Percentiles rank a stretch among this genome's conserved stretches.
Conservation (phyloP, 2,888 invertebrate species). For the Harpalus rubripes region DNA sequence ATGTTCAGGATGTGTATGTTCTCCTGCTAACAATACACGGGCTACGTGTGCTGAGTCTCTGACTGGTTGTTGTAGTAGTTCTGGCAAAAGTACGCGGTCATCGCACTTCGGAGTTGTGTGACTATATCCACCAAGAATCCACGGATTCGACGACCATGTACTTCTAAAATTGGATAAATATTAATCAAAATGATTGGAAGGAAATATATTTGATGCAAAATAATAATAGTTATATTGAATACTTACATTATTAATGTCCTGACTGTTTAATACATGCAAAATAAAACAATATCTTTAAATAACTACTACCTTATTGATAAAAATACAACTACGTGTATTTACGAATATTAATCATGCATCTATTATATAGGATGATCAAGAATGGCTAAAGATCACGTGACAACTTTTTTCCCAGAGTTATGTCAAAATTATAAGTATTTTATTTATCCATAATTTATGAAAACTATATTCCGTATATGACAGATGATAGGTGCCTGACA, state of each 20-base stretch:
- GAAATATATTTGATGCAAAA: constrained; percentile 10
- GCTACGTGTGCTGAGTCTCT: constrained; percentile 75
- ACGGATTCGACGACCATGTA: constrained; percentile 80
- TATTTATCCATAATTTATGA: too few species aligned
- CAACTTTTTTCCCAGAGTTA: too few species aligned
- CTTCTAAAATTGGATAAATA: constrained; percentile 75
- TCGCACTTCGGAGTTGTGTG: constrained; percentile 80
- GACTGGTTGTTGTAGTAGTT: constrained; percentile 77
- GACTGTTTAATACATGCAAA: constrained; percentile 28
- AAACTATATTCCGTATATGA: too few species aligned
- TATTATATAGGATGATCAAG: too few species aligned
- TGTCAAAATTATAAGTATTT: too few species aligned
- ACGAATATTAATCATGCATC: too few species aligned
- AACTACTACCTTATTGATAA: too few species aligned
- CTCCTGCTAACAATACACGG: constrained; percentile 82
- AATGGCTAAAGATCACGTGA: too few species aligned
- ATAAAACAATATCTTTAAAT: neutral
- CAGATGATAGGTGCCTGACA: too few species aligned
- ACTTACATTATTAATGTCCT: constrained; percentile 2
- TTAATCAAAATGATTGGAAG: neutral
- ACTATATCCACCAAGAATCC: constrained; percentile 81
- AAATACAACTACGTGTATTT: too few species aligned
- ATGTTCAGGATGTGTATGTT: constrained; percentile 80
- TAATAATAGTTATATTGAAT: constrained; percentile 6
- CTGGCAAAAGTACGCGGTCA: constrained; percentile 74